A percentile compares a stretch with the other conserved stretches of the same genome.
phyloP scores from a whole-genome alignment of 2,113 vertebrate genomes.

The Podarcis raffonei region DNA sequence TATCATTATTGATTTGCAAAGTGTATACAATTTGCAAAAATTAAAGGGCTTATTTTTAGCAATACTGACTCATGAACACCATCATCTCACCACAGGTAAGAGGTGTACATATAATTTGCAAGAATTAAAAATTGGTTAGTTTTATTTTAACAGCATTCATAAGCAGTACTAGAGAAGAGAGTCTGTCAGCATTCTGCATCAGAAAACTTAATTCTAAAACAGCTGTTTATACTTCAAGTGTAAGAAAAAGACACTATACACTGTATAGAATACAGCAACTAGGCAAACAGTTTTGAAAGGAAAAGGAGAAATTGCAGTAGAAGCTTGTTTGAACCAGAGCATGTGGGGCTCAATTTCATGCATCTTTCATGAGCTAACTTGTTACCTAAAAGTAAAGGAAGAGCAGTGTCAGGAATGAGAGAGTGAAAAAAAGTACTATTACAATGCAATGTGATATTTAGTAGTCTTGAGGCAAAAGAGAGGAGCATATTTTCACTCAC shows the following conservation, averaged over 20 bases:
- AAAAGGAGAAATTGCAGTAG: conserved; percentile 26
- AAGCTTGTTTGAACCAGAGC: conserved; percentile 44
- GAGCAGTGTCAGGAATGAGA: conserved; percentile 9
- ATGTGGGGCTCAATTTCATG: conserved; percentile 47
- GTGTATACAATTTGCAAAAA: conserved; percentile 42
- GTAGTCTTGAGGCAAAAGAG: background rate
- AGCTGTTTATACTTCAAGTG: conserved; percentile 58
- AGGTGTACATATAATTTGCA: conserved; percentile 35
- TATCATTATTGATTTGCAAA: conserved; percentile 13
- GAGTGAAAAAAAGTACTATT: background rate
- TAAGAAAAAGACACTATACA: conserved; percentile 50
- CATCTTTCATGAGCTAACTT: conserved; percentile 46
- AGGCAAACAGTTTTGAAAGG: conserved; percentile 49
- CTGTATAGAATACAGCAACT: conserved; percentile 25
- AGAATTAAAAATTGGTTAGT: conserved; percentile 54
- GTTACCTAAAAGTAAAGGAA: conserved; percentile 45
- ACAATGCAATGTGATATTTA: background rate
- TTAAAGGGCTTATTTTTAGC: conserved; percentile 44
- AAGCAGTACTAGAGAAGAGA: conserved; percentile 42
- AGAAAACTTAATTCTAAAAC: conserved; percentile 53
- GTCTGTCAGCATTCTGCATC: conserved; percentile 52
- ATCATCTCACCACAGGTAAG: conserved; percentile 6
- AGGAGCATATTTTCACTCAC: background rate
- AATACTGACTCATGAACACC: conserved; percentile 46
- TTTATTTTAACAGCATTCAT: conserved; percentile 50